phyloP scores from a whole-genome alignment of 2,888 invertebrate genomes.

The Troides helena region DNA sequence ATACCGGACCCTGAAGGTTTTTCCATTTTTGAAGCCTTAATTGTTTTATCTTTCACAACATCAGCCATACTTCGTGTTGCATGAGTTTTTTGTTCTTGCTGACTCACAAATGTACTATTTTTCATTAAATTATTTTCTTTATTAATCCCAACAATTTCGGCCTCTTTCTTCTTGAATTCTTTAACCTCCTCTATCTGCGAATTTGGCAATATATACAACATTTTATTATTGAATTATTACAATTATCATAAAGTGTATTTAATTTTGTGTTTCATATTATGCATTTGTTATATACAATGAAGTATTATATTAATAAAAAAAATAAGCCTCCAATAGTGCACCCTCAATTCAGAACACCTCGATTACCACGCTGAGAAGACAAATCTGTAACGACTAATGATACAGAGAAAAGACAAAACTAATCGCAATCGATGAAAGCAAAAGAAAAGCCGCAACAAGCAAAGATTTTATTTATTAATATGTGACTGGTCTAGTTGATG shows the following conservation, averaged over 20 bases:
- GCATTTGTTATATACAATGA: too few species aligned
- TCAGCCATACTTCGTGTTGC: conserved; percentile 41
- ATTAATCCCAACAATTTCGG: conserved; percentile 56
- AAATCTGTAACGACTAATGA: too few species aligned
- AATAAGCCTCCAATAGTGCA: too few species aligned
- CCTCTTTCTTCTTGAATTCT: conserved; percentile 59
- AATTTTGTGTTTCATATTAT: background rate
- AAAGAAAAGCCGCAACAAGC: too few species aligned
- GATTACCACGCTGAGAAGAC: too few species aligned
- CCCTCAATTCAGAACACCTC: too few species aligned
- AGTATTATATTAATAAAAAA: too few species aligned
- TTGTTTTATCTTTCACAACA: background rate
- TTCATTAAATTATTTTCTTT: conserved; percentile 58
- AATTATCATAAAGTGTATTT: background rate
- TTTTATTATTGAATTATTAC: background rate
- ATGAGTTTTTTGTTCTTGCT: conserved; percentile 48
- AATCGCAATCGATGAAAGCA: too few species aligned
- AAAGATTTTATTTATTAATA: too few species aligned
- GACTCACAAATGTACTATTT: conserved; percentile 52
- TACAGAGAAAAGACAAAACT: too few species aligned
- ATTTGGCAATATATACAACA: conserved; percentile 8
- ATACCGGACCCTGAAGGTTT: conserved; percentile 10
- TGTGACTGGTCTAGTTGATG: too few species aligned
- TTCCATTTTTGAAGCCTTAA: background rate
- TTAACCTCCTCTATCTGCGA: conserved; percentile 59